phyloP scores from a whole-genome alignment of 2,888 invertebrate species.

The Trissolcus japonicus region DNA sequence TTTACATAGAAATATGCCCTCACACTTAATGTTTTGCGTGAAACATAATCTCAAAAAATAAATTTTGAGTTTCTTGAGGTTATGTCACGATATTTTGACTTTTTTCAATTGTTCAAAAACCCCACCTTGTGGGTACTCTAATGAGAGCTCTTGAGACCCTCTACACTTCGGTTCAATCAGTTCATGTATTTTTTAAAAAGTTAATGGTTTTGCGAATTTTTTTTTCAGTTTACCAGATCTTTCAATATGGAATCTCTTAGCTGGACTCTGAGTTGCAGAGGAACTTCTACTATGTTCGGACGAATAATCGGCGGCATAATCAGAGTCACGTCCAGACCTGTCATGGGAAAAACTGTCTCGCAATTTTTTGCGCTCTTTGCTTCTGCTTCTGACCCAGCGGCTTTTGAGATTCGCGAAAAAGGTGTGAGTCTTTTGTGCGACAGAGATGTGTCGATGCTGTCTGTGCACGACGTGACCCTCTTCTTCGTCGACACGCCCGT shows the following conservation, averaged over 20 bases:
- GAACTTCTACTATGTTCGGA: constrained; percentile 84
- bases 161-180: too few species aligned
- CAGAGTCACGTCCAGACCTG: constrained; percentile 75
- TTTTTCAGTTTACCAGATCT: constrained; percentile 75
- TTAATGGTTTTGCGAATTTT: background rate
- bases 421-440: constrained; percentile 88
- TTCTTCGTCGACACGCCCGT: constrained; percentile 51
- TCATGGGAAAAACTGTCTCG: constrained; percentile 77
- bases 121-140: too few species aligned
- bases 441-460: constrained; percentile 81
- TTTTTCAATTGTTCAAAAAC: too few species aligned
- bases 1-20: background rate
- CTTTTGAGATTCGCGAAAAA: constrained; percentile 90
- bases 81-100: too few species aligned
- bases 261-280: constrained; percentile 85
- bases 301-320: constrained; percentile 88
- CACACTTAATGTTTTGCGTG: background rate
- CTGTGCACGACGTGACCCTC: constrained; percentile 65
- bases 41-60: background rate
- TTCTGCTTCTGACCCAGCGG: constrained; percentile 86
- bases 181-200: too few species aligned
- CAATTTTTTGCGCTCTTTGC: constrained; percentile 83
- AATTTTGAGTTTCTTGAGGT: too few species aligned
- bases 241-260: constrained; percentile 79
- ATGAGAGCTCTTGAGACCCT: too few species aligned